These are phyloP conservation scores for Ophion slaviceki DNA, from an alignment of 2,888 invertebrate genomes.

Conservation along the genomic window DNA sequence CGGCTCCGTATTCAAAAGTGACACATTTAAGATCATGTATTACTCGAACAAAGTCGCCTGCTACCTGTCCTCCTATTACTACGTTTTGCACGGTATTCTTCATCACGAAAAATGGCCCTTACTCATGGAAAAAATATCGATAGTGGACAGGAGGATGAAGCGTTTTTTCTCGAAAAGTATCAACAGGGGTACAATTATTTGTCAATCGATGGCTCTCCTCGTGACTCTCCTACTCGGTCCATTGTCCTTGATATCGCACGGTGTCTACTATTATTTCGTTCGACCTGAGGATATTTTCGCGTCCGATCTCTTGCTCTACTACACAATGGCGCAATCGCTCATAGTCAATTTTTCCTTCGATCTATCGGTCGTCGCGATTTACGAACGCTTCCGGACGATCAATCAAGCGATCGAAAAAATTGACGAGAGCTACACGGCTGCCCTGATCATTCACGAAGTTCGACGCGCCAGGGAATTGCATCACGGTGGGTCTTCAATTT, in stretches of 20 bases:
- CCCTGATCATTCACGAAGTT: conserved; percentile 72
- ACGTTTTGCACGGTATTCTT: conserved; percentile 71
- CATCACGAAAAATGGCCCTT: conserved; percentile 75
- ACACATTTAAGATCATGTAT: conserved; percentile 78
- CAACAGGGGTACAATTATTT: conserved; percentile 63
- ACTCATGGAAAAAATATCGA: conserved; percentile 70
- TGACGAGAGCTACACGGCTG: conserved; percentile 59
- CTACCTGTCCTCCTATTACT: conserved; percentile 76
- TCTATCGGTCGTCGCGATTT: conserved; percentile 71
- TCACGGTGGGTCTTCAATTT: conserved; percentile 65
- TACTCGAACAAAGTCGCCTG: conserved; percentile 75
- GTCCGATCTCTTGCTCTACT: conserved; percentile 76
- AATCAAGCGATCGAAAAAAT: conserved; percentile 70
- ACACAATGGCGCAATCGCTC: conserved; percentile 74
- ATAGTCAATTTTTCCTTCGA: conserved; percentile 75
- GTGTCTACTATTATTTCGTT: conserved; percentile 74
- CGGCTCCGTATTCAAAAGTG: conserved; percentile 72
- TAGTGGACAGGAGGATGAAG: conserved; percentile 71
- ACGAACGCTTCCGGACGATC: conserved; percentile 70
- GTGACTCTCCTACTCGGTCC: conserved; percentile 70
- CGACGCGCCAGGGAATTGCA: conserved; percentile 73
- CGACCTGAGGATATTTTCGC: conserved; percentile 74
- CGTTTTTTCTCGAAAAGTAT: conserved; percentile 60
- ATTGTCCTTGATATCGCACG: conserved; percentile 70
- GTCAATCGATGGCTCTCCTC: conserved; percentile 69